Base-by-base conservation (phyloP, 1,140 invertebrate species). In the Macrocentrus cingulum region DNA sequence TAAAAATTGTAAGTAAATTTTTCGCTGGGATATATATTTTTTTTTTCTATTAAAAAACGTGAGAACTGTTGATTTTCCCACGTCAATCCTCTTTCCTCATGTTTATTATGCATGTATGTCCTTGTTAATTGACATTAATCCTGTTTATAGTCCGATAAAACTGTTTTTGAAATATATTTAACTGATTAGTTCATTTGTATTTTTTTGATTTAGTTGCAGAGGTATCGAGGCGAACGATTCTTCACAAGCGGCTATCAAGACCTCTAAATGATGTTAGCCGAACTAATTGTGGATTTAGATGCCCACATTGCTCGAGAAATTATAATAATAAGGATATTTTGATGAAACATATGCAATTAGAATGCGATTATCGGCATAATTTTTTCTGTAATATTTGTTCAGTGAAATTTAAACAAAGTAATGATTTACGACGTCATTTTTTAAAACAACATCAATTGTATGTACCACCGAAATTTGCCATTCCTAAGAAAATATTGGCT, bases 301-400 rank as follows among this genome's bases (percentile, higher is more conserved):
- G 83, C 60, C 74, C 74, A 2, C 72, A 78, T 29, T 85, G 84
- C 60, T 77, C 76, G 3, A 76, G 76, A 63, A 63, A 69, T 6
- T 85, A 84, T 65, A 83, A 81, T 61, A 72, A 80, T 46, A 80
- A 77, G 66, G 71, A 70, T 60, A 80, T 76, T 52, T 61, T 85
- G 1, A 68, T 67, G 39, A 79, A 79, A 32, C 84, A 85, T 50
- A 68, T 80, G 58, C 79, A 79, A 39, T 80, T 75, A 57, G 82
- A 84, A 49, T 84, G 82, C 62, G 81, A 81, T 4, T 76, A 76
- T 29, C 74, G 77, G 29, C 74, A 75, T 11, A 76, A 79, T 41
- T 82, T 82, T 60, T 58, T 62, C 6, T 84, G 82, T 61, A 67
- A 75, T 7, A 46, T 81, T 11, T 84, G 83, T 59, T 54, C 59